Evolutionary conservation across 2,888 invertebrate genomes (phyloP).

Genomic region (Thymelicus lineola): DNA sequence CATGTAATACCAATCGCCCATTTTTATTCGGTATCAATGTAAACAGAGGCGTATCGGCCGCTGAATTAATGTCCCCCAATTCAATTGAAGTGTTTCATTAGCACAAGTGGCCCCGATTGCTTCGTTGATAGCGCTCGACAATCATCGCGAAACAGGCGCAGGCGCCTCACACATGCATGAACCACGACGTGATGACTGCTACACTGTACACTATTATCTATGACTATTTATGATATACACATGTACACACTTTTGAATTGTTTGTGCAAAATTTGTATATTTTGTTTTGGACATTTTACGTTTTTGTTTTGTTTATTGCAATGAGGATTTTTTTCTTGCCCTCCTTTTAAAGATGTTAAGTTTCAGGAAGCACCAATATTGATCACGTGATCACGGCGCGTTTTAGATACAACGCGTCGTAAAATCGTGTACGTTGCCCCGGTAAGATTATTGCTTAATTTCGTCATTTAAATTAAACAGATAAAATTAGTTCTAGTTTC

Average conservation of each 20-base stretch:
- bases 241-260: too few relatives aligned
- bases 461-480: too few relatives aligned
- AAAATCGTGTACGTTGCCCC: too few relatives aligned
- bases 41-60: conserved; percentile 67
- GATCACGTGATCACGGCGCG: too few relatives aligned
- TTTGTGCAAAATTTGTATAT: neutral
- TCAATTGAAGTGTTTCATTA: conserved; percentile 85
- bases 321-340: too few relatives aligned
- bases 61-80: conserved; percentile 83
- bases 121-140: conserved; percentile 73
- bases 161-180: conserved; percentile 51
- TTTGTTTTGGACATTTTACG: neutral
- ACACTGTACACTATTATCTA: conserved; percentile 3
- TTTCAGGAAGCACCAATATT: too few relatives aligned
- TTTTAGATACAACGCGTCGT: too few relatives aligned
- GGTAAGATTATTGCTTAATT: too few relatives aligned
- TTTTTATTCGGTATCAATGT: conserved; percentile 62
- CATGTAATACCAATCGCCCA: conserved; percentile 46
- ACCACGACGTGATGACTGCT: neutral
- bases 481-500: too few relatives aligned
- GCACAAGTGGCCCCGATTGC: conserved; percentile 85
- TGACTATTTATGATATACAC: neutral
- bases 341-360: too few relatives aligned
- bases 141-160: conserved; percentile 60
- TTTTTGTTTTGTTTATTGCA: too few relatives aligned